These are phyloP conservation scores for Nemotelus pantherinus DNA, from an alignment of 2,888 invertebrate species.

Conservation along the genomic window DNA sequence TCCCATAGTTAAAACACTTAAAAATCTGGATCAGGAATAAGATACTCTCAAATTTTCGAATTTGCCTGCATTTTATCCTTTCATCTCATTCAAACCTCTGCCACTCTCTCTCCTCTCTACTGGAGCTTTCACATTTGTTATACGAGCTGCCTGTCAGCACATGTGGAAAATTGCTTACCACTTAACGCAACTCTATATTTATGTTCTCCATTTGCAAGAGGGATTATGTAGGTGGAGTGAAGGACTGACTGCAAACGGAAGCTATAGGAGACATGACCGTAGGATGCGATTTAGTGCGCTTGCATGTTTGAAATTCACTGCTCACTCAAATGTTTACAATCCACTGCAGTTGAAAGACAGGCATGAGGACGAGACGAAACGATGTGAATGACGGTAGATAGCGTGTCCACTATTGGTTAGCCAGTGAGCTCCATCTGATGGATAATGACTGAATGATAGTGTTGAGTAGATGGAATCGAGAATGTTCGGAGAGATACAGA, in stretches of 20 bases:
- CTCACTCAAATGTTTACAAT: constrained; percentile 29
- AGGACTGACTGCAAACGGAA: not conserved
- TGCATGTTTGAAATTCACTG: constrained; percentile 36
- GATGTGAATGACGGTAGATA: not conserved
- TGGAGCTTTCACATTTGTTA: constrained; percentile 36
- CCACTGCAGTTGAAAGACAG: not conserved
- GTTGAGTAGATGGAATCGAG: constrained; percentile 2
- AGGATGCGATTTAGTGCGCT: constrained; percentile 43
- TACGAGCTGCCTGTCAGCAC: constrained; percentile 51
- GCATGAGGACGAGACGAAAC: not conserved
- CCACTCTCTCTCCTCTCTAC: too few species aligned
- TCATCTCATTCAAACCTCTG: too few species aligned
- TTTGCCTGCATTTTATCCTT: too few species aligned
- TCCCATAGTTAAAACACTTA: too few species aligned
- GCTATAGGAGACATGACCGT: not conserved
- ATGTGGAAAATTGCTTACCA: constrained; percentile 52
- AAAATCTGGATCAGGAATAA: too few species aligned
- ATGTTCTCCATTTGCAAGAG: constrained; percentile 43
- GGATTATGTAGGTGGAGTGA: not conserved
- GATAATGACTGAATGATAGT: constrained; percentile 39
- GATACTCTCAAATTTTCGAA: too few species aligned
- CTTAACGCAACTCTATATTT: constrained; percentile 51
- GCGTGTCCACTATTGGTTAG: not conserved
- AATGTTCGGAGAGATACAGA: not conserved
- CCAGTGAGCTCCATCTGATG: not conserved